Evolutionary conservation across 2,888 invertebrate species (phyloP), one percentile per base, ranked within the genome.

Genomic region (Crossocerus cetratus): DNA sequence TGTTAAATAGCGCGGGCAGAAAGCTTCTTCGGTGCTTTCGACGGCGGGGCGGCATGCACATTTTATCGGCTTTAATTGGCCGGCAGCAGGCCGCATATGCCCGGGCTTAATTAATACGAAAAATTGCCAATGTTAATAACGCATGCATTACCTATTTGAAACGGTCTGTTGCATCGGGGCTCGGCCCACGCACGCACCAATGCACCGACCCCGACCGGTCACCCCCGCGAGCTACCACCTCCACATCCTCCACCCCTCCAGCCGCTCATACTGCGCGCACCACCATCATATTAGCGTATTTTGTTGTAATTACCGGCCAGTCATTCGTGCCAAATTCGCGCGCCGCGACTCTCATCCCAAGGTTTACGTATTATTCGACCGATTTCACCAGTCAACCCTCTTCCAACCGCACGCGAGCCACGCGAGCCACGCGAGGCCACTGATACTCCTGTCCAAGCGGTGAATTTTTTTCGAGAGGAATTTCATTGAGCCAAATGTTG

Each of bases 81-180:
- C 76, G 72, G 65, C 73, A 71, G 76, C 73, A 77, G 72, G 65
- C 73, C 69, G 76, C 73, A 77, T 81, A 80, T 79, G 83, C 81
- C 78, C 78, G 76, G 77, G 72, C 80, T 82, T 84, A 84, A 83
- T 85, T 85, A 83, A 82, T 85, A 80, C 80, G 82, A 85, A 84
- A 85, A 85, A 85, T 80, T 84, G 80, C 76, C 78, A 76, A 76
- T 80, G 85, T 83, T 84, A 85, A 84, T 85, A 85, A 85, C 83
- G 78, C 80, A 84, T 84, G 84, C 83, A 84, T 84, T 84, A 84
- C 82, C 78, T 78, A 74, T 78, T 75, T 74, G 76, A 77, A 76
- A 72, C 67, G 83, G 74, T 76, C 69, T 45, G 77, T 71, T 76
- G 78, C 70, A 77, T 83, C 72, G 69, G 45, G 32, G 32, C 32